Conservation (phyloP, 2,797 vertebrate genomes). For the Fundulus diaphanus region DNA sequence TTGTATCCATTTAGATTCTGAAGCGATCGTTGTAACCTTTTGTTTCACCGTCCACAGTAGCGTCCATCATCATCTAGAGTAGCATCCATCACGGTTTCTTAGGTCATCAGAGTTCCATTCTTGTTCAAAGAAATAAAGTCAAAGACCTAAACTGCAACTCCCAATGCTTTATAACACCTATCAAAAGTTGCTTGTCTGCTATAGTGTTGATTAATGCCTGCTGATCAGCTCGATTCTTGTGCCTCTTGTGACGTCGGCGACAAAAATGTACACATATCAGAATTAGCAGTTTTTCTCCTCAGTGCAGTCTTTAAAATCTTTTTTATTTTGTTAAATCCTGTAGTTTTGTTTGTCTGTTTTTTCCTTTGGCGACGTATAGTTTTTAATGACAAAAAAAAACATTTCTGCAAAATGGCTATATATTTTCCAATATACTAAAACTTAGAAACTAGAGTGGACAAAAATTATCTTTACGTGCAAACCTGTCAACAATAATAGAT, state of each 20-base stretch:
- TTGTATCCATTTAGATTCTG: too few relatives aligned
- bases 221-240: background rate
- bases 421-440: background rate
- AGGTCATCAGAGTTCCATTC: background rate
- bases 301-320: background rate
- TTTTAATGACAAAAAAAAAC: background rate
- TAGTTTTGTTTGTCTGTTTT: background rate
- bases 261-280: background rate
- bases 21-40: background rate
- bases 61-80: too few relatives aligned
- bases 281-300: background rate
- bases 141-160: background rate
- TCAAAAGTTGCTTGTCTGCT: background rate
- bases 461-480: background rate
- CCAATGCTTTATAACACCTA: background rate
- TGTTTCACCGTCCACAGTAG: background rate
- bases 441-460: background rate
- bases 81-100: background rate
- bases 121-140: background rate
- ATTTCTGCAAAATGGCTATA: background rate
- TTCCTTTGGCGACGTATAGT: background rate
- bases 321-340: background rate
- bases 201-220: background rate
- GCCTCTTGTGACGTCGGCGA: background rate
- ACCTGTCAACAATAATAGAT: background rate